These are phyloP conservation scores for Heteromormyrus szaboi DNA, from an alignment of 2,797 vertebrate genomes.

Conservation along the genomic window DNA sequence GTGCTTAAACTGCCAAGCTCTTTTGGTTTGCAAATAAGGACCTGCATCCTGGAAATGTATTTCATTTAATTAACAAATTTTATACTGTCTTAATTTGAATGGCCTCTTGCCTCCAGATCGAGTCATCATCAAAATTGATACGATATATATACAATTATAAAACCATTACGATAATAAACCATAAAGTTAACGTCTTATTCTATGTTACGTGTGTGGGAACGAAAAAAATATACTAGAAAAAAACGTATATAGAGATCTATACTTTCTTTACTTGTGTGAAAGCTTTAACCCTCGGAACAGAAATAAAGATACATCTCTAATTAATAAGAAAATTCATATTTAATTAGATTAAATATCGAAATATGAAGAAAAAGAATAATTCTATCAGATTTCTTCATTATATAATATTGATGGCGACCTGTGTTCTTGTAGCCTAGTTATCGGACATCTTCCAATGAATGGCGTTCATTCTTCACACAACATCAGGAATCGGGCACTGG, in stretches of 20 bases:
- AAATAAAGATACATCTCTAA: neutral
- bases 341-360: neutral
- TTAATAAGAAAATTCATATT: neutral
- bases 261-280: neutral
- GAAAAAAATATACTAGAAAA: neutral
- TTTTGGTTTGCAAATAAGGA: conserved; percentile 9
- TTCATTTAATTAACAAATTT: conserved; percentile 11
- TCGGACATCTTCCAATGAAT: neutral
- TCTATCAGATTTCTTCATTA: neutral
- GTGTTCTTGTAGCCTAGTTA: neutral
- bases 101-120: neutral
- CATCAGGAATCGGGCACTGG: neutral
- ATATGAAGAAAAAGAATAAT: neutral
- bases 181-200: neutral
- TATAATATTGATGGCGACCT: neutral
- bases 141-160: neutral
- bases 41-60: neutral
- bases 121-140: neutral
- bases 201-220: neutral
- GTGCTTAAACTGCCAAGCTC: neutral
- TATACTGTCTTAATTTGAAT: neutral
- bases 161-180: neutral
- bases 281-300: neutral
- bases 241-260: neutral
- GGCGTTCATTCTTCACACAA: neutral